These are phyloP conservation scores for Pocillopora verrucosa DNA, from an alignment of 64 coral and sea anemone genomes.

Conservation along the genomic window DNA sequence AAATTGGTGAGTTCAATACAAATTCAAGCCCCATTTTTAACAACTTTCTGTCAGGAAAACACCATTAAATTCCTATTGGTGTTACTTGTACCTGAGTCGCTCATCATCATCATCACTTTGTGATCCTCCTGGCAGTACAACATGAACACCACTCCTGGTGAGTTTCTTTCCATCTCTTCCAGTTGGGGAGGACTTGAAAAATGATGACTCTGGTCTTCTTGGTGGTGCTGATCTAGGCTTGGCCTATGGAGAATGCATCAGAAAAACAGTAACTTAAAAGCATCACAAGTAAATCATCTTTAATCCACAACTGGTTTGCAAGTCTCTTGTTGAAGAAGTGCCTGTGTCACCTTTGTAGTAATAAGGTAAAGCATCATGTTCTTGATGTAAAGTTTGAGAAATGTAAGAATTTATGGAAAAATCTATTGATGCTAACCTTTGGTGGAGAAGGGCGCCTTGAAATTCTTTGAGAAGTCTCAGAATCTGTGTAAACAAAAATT, in stretches of 20 bases:
- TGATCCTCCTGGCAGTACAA: slow-evolving; percentile 66
- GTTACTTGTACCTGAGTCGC: slow-evolving; percentile 41
- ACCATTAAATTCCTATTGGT: not conserved
- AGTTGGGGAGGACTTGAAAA: slow-evolving; percentile 82
- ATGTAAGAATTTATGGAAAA: too few relatives aligned
- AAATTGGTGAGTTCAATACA: not conserved
- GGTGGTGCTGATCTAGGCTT: slow-evolving; percentile 60
- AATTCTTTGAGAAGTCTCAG: slow-evolving; percentile 5
- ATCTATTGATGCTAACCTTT: slow-evolving; percentile 5
- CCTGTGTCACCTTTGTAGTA: too few relatives aligned
- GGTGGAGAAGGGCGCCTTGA: slow-evolving; percentile 34
- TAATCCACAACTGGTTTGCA: too few relatives aligned
- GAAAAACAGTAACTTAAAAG: not conserved
- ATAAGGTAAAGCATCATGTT: too few relatives aligned
- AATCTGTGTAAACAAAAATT: slow-evolving; percentile 5
- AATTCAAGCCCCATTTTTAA: not conserved
- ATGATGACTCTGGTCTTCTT: slow-evolving; percentile 81
- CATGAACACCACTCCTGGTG: slow-evolving; percentile 79
- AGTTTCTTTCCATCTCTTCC: slow-evolving; percentile 22
- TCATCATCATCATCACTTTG: slow-evolving; percentile 68
- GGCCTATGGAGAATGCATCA: slow-evolving; percentile 34
- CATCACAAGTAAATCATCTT: not conserved
- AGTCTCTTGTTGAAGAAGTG: too few relatives aligned
- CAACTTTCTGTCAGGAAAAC: not conserved
- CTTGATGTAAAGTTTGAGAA: too few relatives aligned